Evolutionary conservation across 2,797 vertebrate species (phyloP), one percentile per base, ranked within the genome.

Genomic region (Taeniopygia guttata): DNA sequence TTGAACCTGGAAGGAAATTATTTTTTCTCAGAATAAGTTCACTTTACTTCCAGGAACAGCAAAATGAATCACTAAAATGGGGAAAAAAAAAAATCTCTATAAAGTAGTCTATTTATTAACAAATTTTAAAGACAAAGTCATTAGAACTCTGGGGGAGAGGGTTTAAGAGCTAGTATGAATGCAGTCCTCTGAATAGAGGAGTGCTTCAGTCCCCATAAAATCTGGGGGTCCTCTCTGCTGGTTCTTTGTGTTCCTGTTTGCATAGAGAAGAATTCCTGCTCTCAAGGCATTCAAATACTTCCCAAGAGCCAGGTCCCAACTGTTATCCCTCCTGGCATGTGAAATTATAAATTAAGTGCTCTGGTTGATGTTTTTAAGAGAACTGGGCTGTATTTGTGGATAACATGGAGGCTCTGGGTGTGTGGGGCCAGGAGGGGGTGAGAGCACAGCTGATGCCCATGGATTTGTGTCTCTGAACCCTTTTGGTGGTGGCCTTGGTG

Each of bases 331-430:
- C 20, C 40, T 38, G 18, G 51, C 11, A 2, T 3, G 5, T 14
- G 13, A 25, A 60, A 56, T 27, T 9, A 23, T 12, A 23, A 38
- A 49, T 23, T 2, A 7, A 68, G 11, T 11, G 10, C 22, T 48
- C 15, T 40, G 40, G 16, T 13, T 17, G 5, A 4, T 52, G 49
- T 56, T 43, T 66, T 23, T 29, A 4, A 4, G 54, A 36, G 48
- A 77, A 2, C 18, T 13, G 19, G 62, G 60, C 30, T 36, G 11
- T 32, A 2, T 51, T 67, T 87, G 25, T 42, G 34, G 23, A 1
- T 75, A 43, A n/a, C 0, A 0, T 1, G 4, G 63, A 27, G 32
- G 16, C 20, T 15, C 8, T 40, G 52, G 21, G 3, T 1, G 0
- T 15, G 5, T 30, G 67, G 40, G 72, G 54, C 17, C 0, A 0